Evolutionary conservation across 2,797 vertebrate genomes (phyloP), one percentile per base, ranked within the genome.

Genomic region (Chelmon rostratus): DNA sequence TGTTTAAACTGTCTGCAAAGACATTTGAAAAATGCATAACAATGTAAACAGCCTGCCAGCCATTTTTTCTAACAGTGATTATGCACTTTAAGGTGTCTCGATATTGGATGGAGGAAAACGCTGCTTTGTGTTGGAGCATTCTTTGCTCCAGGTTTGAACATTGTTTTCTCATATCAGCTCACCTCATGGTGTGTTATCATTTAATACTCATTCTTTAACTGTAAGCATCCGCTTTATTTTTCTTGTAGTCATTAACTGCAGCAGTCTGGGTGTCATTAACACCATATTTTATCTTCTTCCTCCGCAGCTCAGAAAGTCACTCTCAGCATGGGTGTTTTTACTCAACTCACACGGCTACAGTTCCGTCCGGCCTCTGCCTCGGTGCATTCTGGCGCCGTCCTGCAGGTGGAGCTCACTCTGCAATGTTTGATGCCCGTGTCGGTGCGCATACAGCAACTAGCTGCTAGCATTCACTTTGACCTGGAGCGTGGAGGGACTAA

Each of bases 371-470:
- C 96, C 21, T 96, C 95, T 0, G 96, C 97, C 0, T 96, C 96
- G 5, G 96, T 99, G 62, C 98, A 98, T 6, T 97, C 97, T 0
- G 97, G 98, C 6, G 97, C 97, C 1, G 78, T 85, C 59, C 76
- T 99, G 78, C 94, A 96, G 75, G 90, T 99, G 86, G 97, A 98
- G 92, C 86, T 99, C 82, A 96, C 93, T 0, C 85, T 99, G 71
- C 94, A 87, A 66, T 97, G 97, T 88, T 95, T 96, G 76, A 98
- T 99, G 97, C 98, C 98, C 0, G 75, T 97, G 19, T 89, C 97
- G 0, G 94, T 99, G 52, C 92, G 9, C 0, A 85, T 98, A 84
- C 96, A 99, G 89, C 96, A 98, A 73, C 90, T 99, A 5, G 90
- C 95, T 7, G 93, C 96, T 76, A 96, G 93, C 5, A 93, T 98